Evolutionary conservation across 2,113 vertebrate species (phyloP), one percentile per base, ranked within the genome.

Genomic region (Coreoperca whiteheadi): DNA sequence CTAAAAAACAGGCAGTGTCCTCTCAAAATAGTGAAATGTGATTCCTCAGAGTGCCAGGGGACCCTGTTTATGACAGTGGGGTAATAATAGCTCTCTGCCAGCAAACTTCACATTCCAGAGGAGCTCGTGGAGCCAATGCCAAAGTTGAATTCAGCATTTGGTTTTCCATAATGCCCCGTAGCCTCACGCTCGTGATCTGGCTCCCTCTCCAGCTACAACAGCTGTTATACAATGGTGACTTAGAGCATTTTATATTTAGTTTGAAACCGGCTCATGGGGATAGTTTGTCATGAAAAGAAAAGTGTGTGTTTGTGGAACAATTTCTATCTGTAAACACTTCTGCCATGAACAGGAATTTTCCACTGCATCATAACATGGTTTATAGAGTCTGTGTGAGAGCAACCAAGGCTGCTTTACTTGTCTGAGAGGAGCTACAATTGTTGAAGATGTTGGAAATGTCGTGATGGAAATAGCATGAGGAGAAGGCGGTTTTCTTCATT

Each of bases 71-170:
- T 89, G 83, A 87, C 64, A 71, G 18, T 37, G 39, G 57, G 60
- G 65, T 92, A 94, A 91, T 91, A 84, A 94, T 91, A 93, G 86
- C 83, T 75, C 70, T 54, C 79, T 73, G 68, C 74, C 50, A 67
- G 54, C 43, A 81, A 82, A 82, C 41, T 50, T 61, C 39, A 60
- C 75, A 59, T 82, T 87, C 70, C 72, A 48, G 0, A 73, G 56
- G 50, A 25, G 65, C 43, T 16, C 10, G 16, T 54, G 54, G 37
- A 78, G 65, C 54, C 61, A 14, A 1, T 6, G 65, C n/a, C 57
- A 30, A 32, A 48, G 37, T 77, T 71, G 46, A 89, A 66, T 79
- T 67, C 21, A 76, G 48, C 50, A 53, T 84, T 84, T 83, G 67
- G 77, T 77, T 90, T 79, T 81, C 78, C 54, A 9, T 61, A 83